Conservation (phyloP, 2,797 vertebrate species). For the Phoebastria nigripes region DNA sequence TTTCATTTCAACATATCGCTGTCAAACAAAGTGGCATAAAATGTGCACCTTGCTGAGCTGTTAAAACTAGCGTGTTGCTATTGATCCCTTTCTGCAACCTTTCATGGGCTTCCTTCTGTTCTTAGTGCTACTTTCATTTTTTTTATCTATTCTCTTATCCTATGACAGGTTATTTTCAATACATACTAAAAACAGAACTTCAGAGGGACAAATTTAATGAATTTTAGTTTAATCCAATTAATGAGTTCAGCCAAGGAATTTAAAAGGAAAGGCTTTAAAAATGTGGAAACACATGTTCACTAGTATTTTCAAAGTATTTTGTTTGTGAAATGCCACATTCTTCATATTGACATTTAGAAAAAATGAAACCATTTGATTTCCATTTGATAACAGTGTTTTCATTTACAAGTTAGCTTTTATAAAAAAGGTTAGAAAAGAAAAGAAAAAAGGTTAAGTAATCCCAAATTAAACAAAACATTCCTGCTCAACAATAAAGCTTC, state of each 20-base stretch:
- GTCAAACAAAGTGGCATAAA: neutral
- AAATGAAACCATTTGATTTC: neutral
- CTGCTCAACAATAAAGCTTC: neutral
- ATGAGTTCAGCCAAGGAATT: neutral
- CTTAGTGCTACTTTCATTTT: neutral
- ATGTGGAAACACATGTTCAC: neutral
- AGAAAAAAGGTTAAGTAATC: neutral
- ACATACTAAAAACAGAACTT: neutral
- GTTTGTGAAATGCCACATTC: neutral
- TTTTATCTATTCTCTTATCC: neutral
- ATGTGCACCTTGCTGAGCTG: neutral
- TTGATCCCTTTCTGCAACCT: neutral
- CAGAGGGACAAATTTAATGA: neutral
- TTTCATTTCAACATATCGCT: neutral
- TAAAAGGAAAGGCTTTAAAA: neutral
- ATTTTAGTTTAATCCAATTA: neutral
- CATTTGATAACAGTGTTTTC: neutral
- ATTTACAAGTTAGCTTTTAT: neutral
- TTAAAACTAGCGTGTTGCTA: neutral
- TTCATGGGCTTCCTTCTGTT: neutral
- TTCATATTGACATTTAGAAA: neutral
- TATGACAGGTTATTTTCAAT: neutral
- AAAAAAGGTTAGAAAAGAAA: neutral
- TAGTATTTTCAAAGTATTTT: neutral
- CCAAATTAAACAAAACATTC: neutral